Conservation (phyloP, 2,888 invertebrate species). For the Sepiola atlantica region DNA sequence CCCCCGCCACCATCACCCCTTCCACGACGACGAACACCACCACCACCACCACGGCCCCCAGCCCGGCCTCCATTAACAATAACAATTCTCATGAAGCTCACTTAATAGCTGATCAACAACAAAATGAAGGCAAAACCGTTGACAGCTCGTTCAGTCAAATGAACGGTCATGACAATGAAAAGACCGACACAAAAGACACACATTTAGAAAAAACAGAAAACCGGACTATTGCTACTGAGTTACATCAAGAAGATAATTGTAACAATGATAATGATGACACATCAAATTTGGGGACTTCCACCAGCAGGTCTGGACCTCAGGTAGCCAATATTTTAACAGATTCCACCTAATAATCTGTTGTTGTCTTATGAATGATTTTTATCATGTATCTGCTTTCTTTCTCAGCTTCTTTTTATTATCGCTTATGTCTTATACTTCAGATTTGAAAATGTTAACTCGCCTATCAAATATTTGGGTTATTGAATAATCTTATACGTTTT, state of each 20-base stretch:
- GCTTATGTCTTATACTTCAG: not conserved
- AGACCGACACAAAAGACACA: slow-evolving; percentile 12
- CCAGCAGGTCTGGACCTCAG: slow-evolving; percentile 47
- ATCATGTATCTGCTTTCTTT: not conserved
- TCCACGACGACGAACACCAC: not conserved
- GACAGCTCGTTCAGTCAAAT: slow-evolving; percentile 41
- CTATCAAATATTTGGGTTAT: not conserved
- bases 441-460: not conserved
- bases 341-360: not conserved
- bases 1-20: not conserved
- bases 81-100: slow-evolving; percentile 24
- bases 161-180: slow-evolving; percentile 43
- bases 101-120: not conserved
- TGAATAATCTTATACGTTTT: no score
- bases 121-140: not conserved
- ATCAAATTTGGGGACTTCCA: not conserved
- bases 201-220: slow-evolving; percentile 40
- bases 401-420: not conserved
- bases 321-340: slow-evolving; percentile 38
- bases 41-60: not conserved
- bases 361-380: not conserved
- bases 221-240: slow-evolving; percentile 37
- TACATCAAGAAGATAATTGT: slow-evolving; percentile 36
- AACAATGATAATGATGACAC: slow-evolving; percentile 25
- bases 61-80: not conserved